These are phyloP conservation scores for Loriculus beryllinus DNA, from an alignment of 2,797 vertebrate species.

Conservation along the genomic window DNA sequence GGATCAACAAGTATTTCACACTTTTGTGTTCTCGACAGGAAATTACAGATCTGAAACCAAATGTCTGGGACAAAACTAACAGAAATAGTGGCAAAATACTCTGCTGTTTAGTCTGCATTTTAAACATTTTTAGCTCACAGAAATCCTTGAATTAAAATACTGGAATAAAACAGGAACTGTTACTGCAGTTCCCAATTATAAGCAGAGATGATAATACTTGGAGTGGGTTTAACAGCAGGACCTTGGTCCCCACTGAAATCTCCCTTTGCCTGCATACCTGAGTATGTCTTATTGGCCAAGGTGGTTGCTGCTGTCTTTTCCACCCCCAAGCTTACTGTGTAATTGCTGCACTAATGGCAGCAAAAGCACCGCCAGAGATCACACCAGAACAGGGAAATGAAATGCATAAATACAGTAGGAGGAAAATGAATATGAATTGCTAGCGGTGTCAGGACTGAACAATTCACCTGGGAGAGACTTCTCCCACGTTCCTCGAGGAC, in stretches of 20 bases:
- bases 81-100: slow-evolving; percentile 64
- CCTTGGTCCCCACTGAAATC: background rate
- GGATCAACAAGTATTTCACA: slow-evolving; percentile 70
- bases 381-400: background rate
- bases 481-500: background rate
- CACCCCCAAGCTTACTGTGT: background rate
- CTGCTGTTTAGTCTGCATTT: slow-evolving; percentile 61
- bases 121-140: slow-evolving; percentile 37
- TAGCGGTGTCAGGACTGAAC: background rate
- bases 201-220: background rate
- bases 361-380: background rate
- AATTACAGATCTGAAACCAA: slow-evolving; percentile 71
- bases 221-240: background rate
- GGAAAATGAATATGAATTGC: background rate
- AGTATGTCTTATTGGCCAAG: background rate
- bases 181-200: background rate
- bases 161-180: background rate
- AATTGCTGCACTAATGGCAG: background rate
- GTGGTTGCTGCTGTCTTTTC: background rate
- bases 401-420: background rate
- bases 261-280: background rate
- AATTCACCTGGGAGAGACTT: background rate
- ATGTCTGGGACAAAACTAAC: slow-evolving; percentile 59
- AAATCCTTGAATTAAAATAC: slow-evolving; percentile 17
- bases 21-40: slow-evolving; percentile 59